Percentiles rank a stretch among this genome's conserved stretches.
These are phyloP conservation scores for Corythornis madagascariensis DNA, from an alignment of 2,113 vertebrate species.

Conservation along the genomic window DNA sequence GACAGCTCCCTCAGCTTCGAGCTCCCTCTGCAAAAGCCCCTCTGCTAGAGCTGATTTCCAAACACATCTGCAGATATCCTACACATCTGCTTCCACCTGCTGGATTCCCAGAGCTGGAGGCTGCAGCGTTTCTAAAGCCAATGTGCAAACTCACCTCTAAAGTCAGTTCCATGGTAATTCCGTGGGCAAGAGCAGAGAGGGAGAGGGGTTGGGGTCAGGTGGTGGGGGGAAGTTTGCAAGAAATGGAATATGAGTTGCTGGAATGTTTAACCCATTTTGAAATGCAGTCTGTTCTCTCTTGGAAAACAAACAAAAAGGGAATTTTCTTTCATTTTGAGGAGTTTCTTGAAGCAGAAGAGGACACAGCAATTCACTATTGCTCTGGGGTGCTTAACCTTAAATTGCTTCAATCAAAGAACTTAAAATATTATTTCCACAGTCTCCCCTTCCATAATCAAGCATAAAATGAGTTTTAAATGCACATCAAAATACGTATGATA, in stretches of 20 bases:
- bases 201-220: not conserved
- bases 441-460: not conserved
- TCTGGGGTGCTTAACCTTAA: not conserved
- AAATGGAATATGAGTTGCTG: not conserved
- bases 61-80: not conserved
- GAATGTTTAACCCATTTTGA: not conserved
- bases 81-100: constrained; percentile 65
- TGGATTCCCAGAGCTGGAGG: constrained; percentile 40
- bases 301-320: not conserved
- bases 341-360: not conserved
- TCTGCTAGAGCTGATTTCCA: not conserved
- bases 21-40: not conserved
- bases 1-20: not conserved
- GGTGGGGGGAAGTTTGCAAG: not conserved
- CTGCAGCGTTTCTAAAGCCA: not conserved
- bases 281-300: not conserved
- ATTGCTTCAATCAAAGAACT: not conserved
- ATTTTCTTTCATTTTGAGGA: constrained; percentile 9
- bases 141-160: not conserved
- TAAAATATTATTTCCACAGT: not conserved
- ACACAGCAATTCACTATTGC: not conserved
- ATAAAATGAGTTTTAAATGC: not conserved
- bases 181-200: not conserved
- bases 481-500: not conserved
- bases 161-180: not conserved